Evolutionary conservation across 2,888 invertebrate genomes (phyloP).

Genomic region (Tinea trinotella): DNA sequence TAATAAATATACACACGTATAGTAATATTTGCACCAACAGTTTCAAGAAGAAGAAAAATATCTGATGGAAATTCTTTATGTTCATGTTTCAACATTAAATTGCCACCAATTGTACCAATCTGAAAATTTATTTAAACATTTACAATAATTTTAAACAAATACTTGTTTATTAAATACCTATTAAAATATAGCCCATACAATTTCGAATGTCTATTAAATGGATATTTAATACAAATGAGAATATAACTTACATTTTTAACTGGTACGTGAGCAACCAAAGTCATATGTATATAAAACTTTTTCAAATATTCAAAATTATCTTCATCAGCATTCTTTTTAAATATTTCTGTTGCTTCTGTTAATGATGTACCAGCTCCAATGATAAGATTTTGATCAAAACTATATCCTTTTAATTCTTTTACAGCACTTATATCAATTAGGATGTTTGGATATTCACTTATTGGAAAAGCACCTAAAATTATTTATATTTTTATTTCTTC

Average conservation of each 20-base stretch:
- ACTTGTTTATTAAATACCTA: no score
- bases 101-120: constrained; percentile 79
- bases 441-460: constrained; percentile 14
- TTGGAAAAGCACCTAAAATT: constrained; percentile 19
- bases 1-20: constrained; percentile 33
- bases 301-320: constrained; percentile 17
- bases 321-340: not conserved
- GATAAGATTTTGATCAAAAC: constrained; percentile 15
- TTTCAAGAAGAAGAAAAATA: constrained; percentile 68
- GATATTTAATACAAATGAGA: not conserved
- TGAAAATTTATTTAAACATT: constrained; percentile 32
- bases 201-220: no score
- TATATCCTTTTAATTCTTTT: constrained; percentile 12
- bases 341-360: constrained; percentile 5
- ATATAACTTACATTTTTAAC: constrained; percentile 19
- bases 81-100: constrained; percentile 77
- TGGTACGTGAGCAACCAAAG: constrained; percentile 19
- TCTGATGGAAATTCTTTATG: constrained; percentile 81
- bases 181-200: no score
- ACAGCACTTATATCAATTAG: constrained; percentile 18
- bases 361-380: constrained; percentile 17
- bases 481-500: no score
- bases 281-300: constrained; percentile 12
- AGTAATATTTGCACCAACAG: constrained; percentile 39
- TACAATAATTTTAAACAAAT: not conserved